Evolutionary conservation across 1,140 invertebrate species (phyloP).

Genomic region (Pachypeltis micranthus): DNA sequence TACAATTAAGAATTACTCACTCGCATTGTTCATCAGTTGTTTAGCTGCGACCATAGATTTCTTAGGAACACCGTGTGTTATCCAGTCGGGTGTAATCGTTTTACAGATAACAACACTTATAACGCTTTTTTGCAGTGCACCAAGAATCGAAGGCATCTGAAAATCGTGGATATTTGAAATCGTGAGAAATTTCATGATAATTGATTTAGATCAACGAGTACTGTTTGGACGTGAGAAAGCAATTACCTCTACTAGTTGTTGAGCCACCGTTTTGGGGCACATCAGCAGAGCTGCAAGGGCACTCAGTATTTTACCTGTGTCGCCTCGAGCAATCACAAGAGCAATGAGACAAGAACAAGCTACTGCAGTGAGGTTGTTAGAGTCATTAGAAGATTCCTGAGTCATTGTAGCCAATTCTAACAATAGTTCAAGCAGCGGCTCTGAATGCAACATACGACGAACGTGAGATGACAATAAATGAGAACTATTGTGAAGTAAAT

Average conservation of each 20-base stretch:
- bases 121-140: slow-evolving; percentile 76
- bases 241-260: slow-evolving; percentile 65
- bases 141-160: slow-evolving; percentile 74
- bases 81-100: slow-evolving; percentile 71
- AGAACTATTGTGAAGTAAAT: too few relatives aligned
- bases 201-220: slow-evolving; percentile 13
- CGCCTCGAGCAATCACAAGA: slow-evolving; percentile 80
- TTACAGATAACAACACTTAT: slow-evolving; percentile 76
- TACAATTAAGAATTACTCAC: too few relatives aligned
- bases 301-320: slow-evolving; percentile 81
- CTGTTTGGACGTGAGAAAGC: slow-evolving; percentile 12
- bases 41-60: slow-evolving; percentile 46
- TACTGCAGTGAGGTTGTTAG: slow-evolving; percentile 63
- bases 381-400: slow-evolving; percentile 42
- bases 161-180: slow-evolving; percentile 24
- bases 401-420: slow-evolving; percentile 59
- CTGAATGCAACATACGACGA: slow-evolving; percentile 34
- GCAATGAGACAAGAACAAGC: slow-evolving; percentile 83
- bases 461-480: too few relatives aligned
- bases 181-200: too few relatives aligned
- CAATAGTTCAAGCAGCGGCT: slow-evolving; percentile 65
- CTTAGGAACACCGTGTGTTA: slow-evolving; percentile 71
- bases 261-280: slow-evolving; percentile 60
- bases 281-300: slow-evolving; percentile 79
- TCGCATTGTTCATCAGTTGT: neutral